phyloP scores from a whole-genome alignment of 2,797 vertebrate species.

The Pteropus rufus region DNA sequence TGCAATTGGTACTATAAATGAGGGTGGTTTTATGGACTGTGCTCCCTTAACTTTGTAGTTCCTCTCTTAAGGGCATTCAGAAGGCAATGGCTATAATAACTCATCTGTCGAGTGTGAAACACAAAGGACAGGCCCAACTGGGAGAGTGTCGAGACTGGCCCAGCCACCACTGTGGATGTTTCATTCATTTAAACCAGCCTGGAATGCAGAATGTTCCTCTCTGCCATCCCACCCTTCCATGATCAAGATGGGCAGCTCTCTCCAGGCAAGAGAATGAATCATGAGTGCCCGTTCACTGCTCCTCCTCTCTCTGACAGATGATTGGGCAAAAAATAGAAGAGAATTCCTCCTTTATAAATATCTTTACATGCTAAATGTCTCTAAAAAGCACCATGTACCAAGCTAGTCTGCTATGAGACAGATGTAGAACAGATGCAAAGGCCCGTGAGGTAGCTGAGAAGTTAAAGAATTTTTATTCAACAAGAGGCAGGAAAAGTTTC shows the following conservation, averaged over 20 bases:
- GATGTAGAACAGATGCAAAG: constrained; percentile 66
- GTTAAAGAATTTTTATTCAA: constrained; percentile 36
- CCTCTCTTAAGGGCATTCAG: neutral
- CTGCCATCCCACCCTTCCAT: neutral
- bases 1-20: neutral
- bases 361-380: constrained; percentile 71
- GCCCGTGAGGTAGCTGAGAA: constrained; percentile 43
- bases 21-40: neutral
- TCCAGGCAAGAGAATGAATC: constrained; percentile 47
- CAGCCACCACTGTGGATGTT: neutral
- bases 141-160: fast-evolving
- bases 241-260: neutral
- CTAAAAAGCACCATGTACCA: constrained; percentile 64
- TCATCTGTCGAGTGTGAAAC: neutral
- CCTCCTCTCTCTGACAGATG: constrained; percentile 51
- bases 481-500: constrained; percentile 49
- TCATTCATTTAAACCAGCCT: constrained; percentile 28
- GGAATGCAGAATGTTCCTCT: neutral
- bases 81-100: neutral
- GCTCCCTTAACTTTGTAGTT: neutral
- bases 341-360: constrained; percentile 76
- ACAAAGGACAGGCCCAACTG: neutral
- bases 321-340: constrained; percentile 76
- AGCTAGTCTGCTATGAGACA: constrained; percentile 60
- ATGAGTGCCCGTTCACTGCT: neutral